Conservation (phyloP, 2,797 vertebrate species). For the Gymnodraco acuticeps region DNA sequence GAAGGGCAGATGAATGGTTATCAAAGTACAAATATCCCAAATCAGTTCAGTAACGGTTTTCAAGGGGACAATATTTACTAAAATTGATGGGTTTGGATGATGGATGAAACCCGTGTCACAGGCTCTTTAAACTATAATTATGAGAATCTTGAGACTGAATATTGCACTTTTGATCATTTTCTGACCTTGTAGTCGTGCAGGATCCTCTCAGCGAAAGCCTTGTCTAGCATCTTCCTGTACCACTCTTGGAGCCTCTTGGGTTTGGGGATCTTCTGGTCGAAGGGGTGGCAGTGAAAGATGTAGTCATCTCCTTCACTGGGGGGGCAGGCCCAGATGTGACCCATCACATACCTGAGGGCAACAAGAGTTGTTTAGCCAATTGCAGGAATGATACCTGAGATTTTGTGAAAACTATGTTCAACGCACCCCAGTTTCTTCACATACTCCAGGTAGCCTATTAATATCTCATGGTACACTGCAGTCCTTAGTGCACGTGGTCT, state of each 20-base stretch:
- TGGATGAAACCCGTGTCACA: no score
- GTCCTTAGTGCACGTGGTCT: conserved; percentile 94
- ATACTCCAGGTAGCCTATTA: conserved; percentile 99
- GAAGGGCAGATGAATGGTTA: no score
- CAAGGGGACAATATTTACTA: no score
- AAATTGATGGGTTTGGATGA: no score
- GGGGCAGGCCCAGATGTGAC: conserved; percentile 99
- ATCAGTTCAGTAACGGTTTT: no score
- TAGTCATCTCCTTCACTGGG: conserved; percentile 99
- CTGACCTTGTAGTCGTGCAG: conserved; percentile 97
- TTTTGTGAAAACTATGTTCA: not conserved
- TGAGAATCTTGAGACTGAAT: not conserved
- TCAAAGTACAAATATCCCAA: no score
- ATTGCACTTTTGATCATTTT: not conserved
- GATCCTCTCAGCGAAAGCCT: conserved; percentile 97
- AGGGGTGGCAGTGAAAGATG: conserved; percentile 98
- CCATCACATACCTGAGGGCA: conserved; percentile 91
- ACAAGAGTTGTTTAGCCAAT: conserved; percentile 11
- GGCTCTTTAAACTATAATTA: not conserved
- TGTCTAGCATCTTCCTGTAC: conserved; percentile 99
- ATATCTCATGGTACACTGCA: conserved; percentile 98
- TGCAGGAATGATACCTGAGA: not conserved
- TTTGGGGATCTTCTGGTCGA: conserved; percentile 98
- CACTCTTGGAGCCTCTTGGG: conserved; percentile 98
- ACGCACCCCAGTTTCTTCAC: conserved; percentile 97